Evolutionary conservation across 2,113 vertebrate genomes (phyloP).

Genomic region (Oryzias curvinotus): DNA sequence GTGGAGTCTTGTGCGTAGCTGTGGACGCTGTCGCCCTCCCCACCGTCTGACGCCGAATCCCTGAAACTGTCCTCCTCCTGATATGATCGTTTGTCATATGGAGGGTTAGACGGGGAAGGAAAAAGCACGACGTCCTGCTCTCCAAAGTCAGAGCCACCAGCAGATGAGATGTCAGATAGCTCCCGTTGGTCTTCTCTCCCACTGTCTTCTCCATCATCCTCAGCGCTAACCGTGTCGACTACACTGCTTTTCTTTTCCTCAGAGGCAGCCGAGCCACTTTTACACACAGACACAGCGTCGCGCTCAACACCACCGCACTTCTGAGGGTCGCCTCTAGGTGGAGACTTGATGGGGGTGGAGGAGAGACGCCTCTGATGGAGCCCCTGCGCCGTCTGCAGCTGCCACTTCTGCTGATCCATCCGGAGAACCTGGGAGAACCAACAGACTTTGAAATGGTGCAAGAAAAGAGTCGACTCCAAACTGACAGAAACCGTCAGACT

Average conservation of each 20-base stretch:
- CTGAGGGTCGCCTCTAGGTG: constrained; percentile 9
- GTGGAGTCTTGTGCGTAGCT: constrained; percentile 59
- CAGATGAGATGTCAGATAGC: constrained; percentile 33
- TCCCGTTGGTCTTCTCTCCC: neutral
- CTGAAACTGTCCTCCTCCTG: constrained; percentile 51
- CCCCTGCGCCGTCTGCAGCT: constrained; percentile 52
- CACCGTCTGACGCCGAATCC: constrained; percentile 42
- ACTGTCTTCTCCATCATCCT: constrained; percentile 32
- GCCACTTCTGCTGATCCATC: constrained; percentile 71
- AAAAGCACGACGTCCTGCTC: constrained; percentile 68
- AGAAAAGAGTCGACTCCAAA: no score
- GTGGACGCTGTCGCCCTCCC: constrained; percentile 51
- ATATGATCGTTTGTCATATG: constrained; percentile 74
- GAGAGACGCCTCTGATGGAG: constrained; percentile 79
- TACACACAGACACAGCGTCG: neutral
- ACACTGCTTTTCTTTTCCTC: neutral
- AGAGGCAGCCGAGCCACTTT: neutral
- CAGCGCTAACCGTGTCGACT: constrained; percentile 1
- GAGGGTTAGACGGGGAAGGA: constrained; percentile 38
- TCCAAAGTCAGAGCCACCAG: constrained; percentile 61
- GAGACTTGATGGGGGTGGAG: constrained; percentile 89
- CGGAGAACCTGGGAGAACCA: constrained; percentile 70
- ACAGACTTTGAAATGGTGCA: neutral
- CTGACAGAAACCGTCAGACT: no score
- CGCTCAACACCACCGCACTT: constrained; percentile 6